Evolutionary conservation across 2,113 vertebrate species (phyloP).

Genomic region (Gasterosteus aculeatus): DNA sequence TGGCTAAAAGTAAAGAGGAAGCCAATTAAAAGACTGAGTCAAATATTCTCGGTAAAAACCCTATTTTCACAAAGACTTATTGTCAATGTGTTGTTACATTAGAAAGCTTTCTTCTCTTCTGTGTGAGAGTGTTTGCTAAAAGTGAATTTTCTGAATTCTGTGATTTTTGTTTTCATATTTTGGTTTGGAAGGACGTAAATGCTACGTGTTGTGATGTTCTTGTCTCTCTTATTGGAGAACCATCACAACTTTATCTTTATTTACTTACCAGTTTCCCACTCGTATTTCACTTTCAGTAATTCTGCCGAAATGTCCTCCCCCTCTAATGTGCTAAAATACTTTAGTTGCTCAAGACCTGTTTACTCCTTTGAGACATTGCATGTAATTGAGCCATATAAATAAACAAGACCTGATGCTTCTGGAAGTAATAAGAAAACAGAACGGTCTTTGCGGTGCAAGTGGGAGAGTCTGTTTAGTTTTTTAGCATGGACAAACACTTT

Average conservation of each 20-base stretch:
- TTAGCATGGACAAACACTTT: constrained; percentile 13
- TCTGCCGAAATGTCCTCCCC: not conserved
- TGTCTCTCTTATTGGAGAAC: not conserved
- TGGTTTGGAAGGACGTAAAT: constrained; percentile 8
- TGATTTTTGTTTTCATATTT: constrained; percentile 11
- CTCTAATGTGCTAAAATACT: not conserved
- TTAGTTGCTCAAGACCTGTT: not conserved
- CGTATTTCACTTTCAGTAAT: not conserved
- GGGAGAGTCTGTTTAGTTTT: constrained; percentile 4
- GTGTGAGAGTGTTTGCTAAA: not conserved
- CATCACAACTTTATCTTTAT: not conserved
- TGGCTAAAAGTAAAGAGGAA: constrained; percentile 44
- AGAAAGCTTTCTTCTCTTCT: not conserved
- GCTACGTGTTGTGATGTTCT: not conserved
- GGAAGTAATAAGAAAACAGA: not conserved
- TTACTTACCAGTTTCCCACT: not conserved
- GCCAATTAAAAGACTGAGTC: constrained; percentile 18
- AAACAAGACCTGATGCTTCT: not conserved
- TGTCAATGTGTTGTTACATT: not conserved
- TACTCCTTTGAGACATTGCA: not conserved
- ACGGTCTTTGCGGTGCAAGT: constrained; percentile 20
- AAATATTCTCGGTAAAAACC: not conserved
- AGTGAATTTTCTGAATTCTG: not conserved
- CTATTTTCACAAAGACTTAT: not conserved
- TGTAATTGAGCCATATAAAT: not conserved